Conservation (phyloP, 92 coral and sea anemone species). For the Porites lobata region DNA sequence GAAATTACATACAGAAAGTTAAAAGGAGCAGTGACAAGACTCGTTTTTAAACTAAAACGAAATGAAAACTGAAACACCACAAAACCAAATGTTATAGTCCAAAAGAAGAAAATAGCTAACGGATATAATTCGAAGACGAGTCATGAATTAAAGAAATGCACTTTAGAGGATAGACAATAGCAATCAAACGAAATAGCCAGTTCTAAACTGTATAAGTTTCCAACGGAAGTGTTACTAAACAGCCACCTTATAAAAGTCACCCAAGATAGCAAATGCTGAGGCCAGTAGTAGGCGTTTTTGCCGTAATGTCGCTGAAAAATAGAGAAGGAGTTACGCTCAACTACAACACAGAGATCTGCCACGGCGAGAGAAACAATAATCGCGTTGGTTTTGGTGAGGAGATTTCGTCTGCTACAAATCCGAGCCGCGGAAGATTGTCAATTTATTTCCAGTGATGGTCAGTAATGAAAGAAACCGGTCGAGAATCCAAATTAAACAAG, state of each 20-base stretch:
- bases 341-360: conserved; percentile 23
- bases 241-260: neutral
- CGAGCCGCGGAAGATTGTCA: neutral
- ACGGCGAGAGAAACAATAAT: neutral
- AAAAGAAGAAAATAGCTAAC: neutral
- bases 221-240: neutral
- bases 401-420: neutral
- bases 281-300: neutral
- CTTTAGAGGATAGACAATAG: conserved; percentile 3
- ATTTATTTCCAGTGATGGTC: neutral
- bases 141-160: neutral
- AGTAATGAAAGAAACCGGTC: conserved; percentile 6
- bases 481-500: conserved; percentile 19
- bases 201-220: conserved; percentile 2
- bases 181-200: conserved; percentile 11
- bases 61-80: neutral
- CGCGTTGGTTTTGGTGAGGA: conserved; percentile 23
- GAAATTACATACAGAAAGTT: neutral
- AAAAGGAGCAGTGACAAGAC: neutral
- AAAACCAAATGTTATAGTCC: neutral
- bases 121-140: neutral
- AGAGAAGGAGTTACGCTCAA: conserved; percentile 4
- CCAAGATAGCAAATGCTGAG: neutral
- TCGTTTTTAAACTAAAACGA: neutral
- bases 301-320: neutral